Evolutionary conservation across 2,888 invertebrate species (phyloP).

Genomic region (Diarsia brunnea): DNA sequence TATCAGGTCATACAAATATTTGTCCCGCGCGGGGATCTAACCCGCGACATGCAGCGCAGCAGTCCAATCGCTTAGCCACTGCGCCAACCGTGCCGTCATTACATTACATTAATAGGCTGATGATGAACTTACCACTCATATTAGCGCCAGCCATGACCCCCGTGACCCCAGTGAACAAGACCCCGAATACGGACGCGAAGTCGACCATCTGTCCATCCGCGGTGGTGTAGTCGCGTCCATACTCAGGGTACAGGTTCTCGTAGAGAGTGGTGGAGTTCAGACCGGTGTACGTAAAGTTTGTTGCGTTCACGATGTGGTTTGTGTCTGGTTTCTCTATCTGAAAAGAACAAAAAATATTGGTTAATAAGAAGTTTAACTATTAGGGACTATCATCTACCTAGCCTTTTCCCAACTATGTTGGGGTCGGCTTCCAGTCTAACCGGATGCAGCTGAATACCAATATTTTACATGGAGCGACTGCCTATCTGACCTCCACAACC

Average conservation of each 20-base stretch:
- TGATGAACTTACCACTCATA: conserved; percentile 95
- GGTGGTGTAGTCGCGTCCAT: conserved; percentile 95
- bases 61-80: too few relatives aligned
- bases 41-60: too few relatives aligned
- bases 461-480: too few relatives aligned
- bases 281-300: conserved; percentile 94
- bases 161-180: conserved; percentile 99
- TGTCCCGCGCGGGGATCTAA: too few relatives aligned
- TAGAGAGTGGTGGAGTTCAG: conserved; percentile 93
- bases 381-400: too few relatives aligned
- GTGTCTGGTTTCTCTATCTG: conserved; percentile 95
- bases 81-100: too few relatives aligned
- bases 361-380: not conserved
- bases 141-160: conserved; percentile 99
- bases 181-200: conserved; percentile 99
- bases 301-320: conserved; percentile 91
- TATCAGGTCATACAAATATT: too few relatives aligned
- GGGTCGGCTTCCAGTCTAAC: too few relatives aligned
- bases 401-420: too few relatives aligned
- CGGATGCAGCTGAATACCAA: too few relatives aligned
- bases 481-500: too few relatives aligned
- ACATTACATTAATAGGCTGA: too few relatives aligned
- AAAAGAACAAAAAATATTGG: conserved; percentile 30
- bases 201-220: conserved; percentile 92
- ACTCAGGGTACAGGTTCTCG: conserved; percentile 94